Base-by-base conservation (phyloP, 2,797 vertebrate genomes). In the Trachurus trachurus region DNA sequence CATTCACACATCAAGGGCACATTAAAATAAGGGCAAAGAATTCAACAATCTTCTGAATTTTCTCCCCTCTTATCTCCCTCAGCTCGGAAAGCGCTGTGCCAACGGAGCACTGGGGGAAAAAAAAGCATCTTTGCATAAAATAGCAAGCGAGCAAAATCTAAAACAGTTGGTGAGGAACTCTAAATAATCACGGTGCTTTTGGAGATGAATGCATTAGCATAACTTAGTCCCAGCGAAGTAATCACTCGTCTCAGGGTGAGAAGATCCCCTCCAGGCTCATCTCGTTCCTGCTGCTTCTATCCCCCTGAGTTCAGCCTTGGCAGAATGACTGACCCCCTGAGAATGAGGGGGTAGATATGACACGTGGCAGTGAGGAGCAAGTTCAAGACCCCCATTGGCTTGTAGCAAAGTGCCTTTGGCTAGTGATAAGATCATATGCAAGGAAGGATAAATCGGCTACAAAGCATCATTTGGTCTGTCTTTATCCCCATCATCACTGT, bases 131-230 rank as follows among this genome's bases (percentile, higher is more conserved):
- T 94, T 94, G 93, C 94, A 94, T 95, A 94, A 96, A 95, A 93
- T 89, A 90, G 93, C 91, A 91, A 95, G 92, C 75, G 91, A 92
- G 90, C 87, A 82, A 95, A 95, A 95, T 95, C 92, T 94, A 93
- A 95, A 95, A 95, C 94, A 94, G 94, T 96, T 95, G 92, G 92
- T 85, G 91, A 93, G 92, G 86, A 96, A 95, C 90, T 95, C 93
- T 92, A 95, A 95, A 95, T 95, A 95, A 95, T 95, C 94, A 94
- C 80, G 86, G 86, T 86, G 92, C 94, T 95, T 95, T 95, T 93
- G 91, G 93, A 95, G 90, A 93, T 88, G 95, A 95, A 96, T 95
- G 86, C 86, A 95, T 96, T 96, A 94, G 89, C 95, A 96, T 96
- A 96, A 95, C 87, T 96, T 94, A 94, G 88, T 90, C 91, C 91